These are phyloP conservation scores for Rhipidura dahli DNA, from an alignment of 2,113 vertebrate species.

Conservation along the genomic window DNA sequence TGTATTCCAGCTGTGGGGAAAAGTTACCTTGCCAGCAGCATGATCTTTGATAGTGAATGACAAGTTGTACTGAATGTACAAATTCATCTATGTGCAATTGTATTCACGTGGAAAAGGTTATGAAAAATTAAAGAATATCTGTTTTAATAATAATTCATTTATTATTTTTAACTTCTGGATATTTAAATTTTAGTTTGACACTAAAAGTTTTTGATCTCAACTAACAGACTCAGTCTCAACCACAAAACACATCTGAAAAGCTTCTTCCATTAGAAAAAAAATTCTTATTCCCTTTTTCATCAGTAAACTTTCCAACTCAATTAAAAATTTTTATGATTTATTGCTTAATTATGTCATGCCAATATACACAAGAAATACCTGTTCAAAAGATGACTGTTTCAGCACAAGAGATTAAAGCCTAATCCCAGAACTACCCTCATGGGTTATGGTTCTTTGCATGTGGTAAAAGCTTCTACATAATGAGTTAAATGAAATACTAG, in stretches of 20 bases:
- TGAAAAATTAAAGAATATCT: neutral
- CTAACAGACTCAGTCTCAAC: neutral
- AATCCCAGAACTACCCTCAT: neutral
- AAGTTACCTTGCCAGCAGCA: neutral
- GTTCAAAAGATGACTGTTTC: neutral
- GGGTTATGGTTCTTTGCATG: neutral
- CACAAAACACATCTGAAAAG: neutral
- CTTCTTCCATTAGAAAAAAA: neutral
- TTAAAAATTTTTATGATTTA: neutral
- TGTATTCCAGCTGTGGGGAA: neutral
- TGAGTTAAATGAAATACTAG: neutral
- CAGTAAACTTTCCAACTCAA: neutral
- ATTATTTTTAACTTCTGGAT: neutral
- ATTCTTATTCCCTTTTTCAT: neutral
- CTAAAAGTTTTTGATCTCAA: neutral
- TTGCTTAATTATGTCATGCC: neutral
- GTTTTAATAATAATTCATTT: neutral
- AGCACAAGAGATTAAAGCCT: neutral
- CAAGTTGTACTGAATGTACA: neutral
- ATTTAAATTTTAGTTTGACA: neutral
- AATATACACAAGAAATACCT: neutral
- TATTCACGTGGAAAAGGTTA: neutral
- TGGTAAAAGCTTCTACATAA: neutral
- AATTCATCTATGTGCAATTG: neutral
- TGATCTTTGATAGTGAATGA: neutral